These are phyloP conservation scores for Rousettus madagascariensis DNA, from an alignment of 2,797 vertebrate genomes.

Conservation along the genomic window DNA sequence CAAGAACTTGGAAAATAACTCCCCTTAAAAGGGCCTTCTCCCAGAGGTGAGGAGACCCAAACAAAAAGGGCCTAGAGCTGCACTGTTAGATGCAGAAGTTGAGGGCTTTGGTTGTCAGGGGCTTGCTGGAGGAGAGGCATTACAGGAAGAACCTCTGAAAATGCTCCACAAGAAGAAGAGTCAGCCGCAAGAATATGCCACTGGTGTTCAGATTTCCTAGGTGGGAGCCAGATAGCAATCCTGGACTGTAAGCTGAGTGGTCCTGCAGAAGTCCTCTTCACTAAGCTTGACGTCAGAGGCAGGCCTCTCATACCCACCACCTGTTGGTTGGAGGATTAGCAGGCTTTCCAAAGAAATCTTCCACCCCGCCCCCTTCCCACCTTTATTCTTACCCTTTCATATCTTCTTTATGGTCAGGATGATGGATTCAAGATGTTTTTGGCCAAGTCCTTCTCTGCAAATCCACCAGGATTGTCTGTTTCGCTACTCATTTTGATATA, in stretches of 20 bases:
- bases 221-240: background rate
- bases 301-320: background rate
- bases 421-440: background rate
- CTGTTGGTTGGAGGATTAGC: background rate
- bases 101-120: background rate
- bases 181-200: background rate
- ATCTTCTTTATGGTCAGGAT: background rate
- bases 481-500: background rate
- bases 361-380: background rate
- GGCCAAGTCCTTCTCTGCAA: background rate
- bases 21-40: background rate
- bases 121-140: background rate
- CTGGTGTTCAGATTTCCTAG: background rate
- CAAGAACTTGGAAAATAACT: background rate
- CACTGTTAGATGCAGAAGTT: background rate
- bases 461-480: background rate
- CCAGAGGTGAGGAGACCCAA: background rate
- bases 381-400: background rate
- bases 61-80: background rate
- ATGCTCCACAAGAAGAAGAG: too few species aligned
- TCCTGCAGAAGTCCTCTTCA: accelerated
- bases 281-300: background rate
- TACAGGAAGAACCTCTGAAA: background rate
- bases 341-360: background rate
- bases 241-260: too few species aligned